These are phyloP conservation scores for Seriola quinqueradiata DNA, from an alignment of 2,113 vertebrate genomes.

Conservation along the genomic window DNA sequence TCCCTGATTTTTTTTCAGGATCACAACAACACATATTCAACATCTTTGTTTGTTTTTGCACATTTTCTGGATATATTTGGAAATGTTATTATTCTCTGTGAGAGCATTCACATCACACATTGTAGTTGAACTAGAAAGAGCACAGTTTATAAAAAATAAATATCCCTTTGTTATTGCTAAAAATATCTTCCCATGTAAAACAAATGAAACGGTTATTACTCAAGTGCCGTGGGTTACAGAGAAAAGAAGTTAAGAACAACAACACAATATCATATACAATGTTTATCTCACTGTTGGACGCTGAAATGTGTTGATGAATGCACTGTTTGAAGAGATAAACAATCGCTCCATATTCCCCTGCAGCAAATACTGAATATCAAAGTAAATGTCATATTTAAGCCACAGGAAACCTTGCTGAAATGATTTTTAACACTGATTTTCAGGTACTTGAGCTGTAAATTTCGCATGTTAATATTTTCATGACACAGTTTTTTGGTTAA, in stretches of 20 bases:
- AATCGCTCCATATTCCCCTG: background rate
- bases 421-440: constrained; percentile 13
- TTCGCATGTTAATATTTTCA: background rate
- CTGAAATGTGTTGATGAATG: background rate
- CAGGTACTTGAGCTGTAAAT: background rate
- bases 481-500: constrained; percentile 15
- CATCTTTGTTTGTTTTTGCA: background rate
- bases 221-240: constrained; percentile 55
- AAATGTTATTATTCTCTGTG: constrained; percentile 28
- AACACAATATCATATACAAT: constrained; percentile 43
- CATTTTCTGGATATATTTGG: constrained; percentile 12
- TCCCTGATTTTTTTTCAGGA: background rate
- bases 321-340: background rate
- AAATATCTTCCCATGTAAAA: constrained; percentile 43
- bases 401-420: background rate
- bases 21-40: background rate
- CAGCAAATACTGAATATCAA: background rate
- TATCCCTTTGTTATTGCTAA: constrained; percentile 65
- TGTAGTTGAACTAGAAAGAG: constrained; percentile 29
- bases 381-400: background rate
- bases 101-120: constrained; percentile 30
- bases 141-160: constrained; percentile 71
- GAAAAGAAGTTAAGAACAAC: constrained; percentile 25
- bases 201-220: constrained; percentile 24
- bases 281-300: background rate